These are phyloP conservation scores for Corythornis cristatus DNA, from an alignment of 2,113 vertebrate species.

Conservation along the genomic window DNA sequence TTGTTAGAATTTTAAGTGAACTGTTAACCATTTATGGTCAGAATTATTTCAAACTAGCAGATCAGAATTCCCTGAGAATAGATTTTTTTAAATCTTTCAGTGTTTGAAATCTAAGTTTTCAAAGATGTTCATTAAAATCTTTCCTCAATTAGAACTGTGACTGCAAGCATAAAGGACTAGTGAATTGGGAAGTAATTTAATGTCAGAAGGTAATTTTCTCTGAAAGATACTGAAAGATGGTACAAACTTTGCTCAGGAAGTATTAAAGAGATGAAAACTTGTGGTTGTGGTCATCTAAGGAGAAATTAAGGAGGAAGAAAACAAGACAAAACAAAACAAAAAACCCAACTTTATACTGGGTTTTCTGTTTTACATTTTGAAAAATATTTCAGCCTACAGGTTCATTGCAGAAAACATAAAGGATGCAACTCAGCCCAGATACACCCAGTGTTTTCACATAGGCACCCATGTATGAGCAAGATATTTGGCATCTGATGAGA, in stretches of 20 bases:
- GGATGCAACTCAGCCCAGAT: neutral
- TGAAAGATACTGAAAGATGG: neutral
- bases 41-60: neutral
- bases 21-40: rapidly evolving
- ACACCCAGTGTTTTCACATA: neutral
- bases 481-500: neutral
- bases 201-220: neutral
- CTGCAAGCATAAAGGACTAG: neutral
- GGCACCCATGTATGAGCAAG: neutral
- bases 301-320: neutral
- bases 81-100: neutral
- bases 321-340: neutral
- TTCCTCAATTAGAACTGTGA: neutral
- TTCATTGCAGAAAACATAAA: neutral
- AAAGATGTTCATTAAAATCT: neutral
- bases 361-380: neutral
- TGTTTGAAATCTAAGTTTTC: neutral
- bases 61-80: neutral
- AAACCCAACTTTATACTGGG: neutral
- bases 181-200: neutral
- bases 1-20: neutral
- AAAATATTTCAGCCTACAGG: neutral
- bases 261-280: neutral
- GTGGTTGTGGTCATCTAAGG: neutral
- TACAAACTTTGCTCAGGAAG: neutral